Base-by-base conservation (phyloP, 2,113 vertebrate species). In the Centrocercus urophasianus region DNA sequence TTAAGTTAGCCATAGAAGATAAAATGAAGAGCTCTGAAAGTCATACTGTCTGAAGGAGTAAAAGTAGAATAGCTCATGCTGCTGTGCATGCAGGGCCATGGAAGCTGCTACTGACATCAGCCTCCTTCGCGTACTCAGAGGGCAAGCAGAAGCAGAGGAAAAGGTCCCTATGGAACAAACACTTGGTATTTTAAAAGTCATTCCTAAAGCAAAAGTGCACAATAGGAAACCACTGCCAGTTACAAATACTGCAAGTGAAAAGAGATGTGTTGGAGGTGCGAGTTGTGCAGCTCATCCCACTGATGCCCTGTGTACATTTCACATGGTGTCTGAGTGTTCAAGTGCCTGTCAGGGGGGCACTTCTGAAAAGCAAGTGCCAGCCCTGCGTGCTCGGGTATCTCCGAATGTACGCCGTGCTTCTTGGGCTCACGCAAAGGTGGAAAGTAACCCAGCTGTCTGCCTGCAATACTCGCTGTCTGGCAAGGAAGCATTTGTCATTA, bases 41-140 rank as follows among this genome's bases (percentile, higher is more conserved):
- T 36, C 21, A 22, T 11, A 14, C 40, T 30, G 24, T 66, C 10
- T 34, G 30, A 28, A 50, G 28, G 79, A 88, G 71, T 6, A 56
- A 64, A 85, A 88, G n/a, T 36, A 61, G 87, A 87, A 79, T 16
- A 59, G 24, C 14, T 50, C 12, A 6, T 34, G 32, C 17, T 87
- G 43, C 63, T 91, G 43, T 48, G 52, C 83, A 65, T 69, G 83
- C 57, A 77, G 75, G 82, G 60, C 65, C 16, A 91, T 85, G 89
- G 91, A 93, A 85, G 40, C 67, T 82, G 70, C 57, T 59, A 45
- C 57, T 83, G 86, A 83, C 42, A 54, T 94, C 60, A 77, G 71
- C 66, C n/a, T 80, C 48, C 30, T 78, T 73, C 22, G 45, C 32
- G 36, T 59, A 38, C 72, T 89, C 48, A 76, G 59, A 76, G 16